Conservation (phyloP, 2,888 invertebrate genomes). For the Apamea sordens region DNA sequence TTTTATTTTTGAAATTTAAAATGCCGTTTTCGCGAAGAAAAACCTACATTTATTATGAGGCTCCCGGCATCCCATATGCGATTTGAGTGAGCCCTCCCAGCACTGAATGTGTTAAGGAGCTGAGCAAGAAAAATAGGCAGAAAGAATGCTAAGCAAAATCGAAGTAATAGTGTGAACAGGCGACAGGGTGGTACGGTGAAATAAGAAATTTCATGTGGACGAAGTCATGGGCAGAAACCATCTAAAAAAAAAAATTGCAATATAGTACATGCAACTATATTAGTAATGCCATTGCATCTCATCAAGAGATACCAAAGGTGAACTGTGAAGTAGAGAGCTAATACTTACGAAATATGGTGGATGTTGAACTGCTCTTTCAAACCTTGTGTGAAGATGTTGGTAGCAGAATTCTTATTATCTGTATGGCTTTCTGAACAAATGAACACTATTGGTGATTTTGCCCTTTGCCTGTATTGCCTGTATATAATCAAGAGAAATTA, state of each 20-base stretch:
- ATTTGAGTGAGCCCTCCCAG: too few relatives aligned
- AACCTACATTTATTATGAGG: too few relatives aligned
- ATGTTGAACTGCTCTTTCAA: conserved; percentile 92
- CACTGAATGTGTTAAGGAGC: too few relatives aligned
- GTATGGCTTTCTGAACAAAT: conserved; percentile 93
- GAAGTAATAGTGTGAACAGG: not conserved
- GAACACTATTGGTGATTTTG: conserved; percentile 92
- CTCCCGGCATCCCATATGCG: too few relatives aligned
- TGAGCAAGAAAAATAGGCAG: too few relatives aligned
- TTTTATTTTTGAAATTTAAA: too few relatives aligned
- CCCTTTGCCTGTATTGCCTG: conserved; percentile 91
- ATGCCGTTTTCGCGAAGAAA: too few relatives aligned
- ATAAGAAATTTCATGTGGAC: not conserved
- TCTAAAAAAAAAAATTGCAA: not conserved
- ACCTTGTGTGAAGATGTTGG: conserved; percentile 92
- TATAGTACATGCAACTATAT: not conserved
- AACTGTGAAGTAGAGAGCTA: not conserved
- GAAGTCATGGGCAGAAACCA: not conserved
- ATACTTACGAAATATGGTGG: conserved; percentile 91
- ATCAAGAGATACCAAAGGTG: not conserved
- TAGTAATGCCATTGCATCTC: conserved; percentile 2
- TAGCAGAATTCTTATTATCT: conserved; percentile 90
- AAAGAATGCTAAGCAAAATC: too few relatives aligned
- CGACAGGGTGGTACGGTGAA: not conserved
- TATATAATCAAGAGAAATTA: conserved; percentile 66